Percentiles rank a stretch among this genome's conserved stretches.
Evolutionary conservation across 2,113 vertebrate genomes (phyloP).

Genomic region (Guaruba guarouba): DNA sequence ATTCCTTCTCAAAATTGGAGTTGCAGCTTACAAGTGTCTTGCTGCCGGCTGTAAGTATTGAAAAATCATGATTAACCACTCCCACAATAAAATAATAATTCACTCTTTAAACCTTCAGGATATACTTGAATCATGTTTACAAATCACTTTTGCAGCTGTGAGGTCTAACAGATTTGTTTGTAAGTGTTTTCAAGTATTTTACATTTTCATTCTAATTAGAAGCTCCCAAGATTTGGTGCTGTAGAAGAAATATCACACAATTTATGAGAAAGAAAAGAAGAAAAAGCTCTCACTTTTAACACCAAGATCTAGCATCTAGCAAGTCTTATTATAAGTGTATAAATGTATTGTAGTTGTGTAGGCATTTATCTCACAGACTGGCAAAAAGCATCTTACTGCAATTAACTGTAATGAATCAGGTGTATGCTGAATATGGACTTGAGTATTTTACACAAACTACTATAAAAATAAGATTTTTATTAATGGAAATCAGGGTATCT

Average conservation of each 20-base stretch:
- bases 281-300: not conserved
- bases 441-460: not conserved
- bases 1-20: not conserved
- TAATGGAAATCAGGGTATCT: not conserved
- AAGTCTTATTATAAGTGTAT: not conserved
- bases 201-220: not conserved
- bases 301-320: not conserved
- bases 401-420: not conserved
- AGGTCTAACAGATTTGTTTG: not conserved
- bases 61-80: conserved; percentile 21
- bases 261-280: not conserved
- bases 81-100: conserved; percentile 16
- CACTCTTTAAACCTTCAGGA: not conserved
- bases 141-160: not conserved
- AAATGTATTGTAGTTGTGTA: not conserved
- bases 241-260: not conserved
- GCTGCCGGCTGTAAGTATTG: not conserved
- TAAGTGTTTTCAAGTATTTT: not conserved
- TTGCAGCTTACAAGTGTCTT: conserved; percentile 7
- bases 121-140: not conserved
- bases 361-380: not conserved
- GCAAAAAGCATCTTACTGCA: not conserved
- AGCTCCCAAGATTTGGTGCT: not conserved
- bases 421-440: not conserved
- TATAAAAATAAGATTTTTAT: not conserved